phyloP scores from a whole-genome alignment of 1,140 invertebrate genomes.

The Drosophila quadrilineata region DNA sequence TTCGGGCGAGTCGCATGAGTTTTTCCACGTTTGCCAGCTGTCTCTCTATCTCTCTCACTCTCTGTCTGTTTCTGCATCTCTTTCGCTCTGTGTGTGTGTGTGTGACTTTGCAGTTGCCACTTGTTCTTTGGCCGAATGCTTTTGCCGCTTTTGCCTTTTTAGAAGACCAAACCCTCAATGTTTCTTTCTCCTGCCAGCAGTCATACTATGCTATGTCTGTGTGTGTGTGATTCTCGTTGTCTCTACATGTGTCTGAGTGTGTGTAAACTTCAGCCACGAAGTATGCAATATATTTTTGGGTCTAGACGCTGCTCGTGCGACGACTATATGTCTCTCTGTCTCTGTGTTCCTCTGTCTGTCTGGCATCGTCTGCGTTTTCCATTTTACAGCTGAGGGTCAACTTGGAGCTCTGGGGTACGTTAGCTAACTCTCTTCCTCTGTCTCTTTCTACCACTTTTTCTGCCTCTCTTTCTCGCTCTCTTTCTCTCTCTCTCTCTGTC shows the following conservation, averaged over 20 bases:
- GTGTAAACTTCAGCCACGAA: slow-evolving; percentile 58
- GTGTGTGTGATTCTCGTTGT: slow-evolving; percentile 7
- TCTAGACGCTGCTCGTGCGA: slow-evolving; percentile 50
- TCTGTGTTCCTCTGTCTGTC: slow-evolving; percentile 10
- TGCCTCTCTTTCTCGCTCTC: too few species aligned
- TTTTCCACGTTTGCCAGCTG: slow-evolving; percentile 63
- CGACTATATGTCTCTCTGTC: too few species aligned
- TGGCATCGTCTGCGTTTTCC: slow-evolving; percentile 43
- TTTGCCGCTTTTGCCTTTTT: slow-evolving; percentile 43
- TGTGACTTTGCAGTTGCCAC: slow-evolving; percentile 46
- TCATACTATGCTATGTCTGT: too few species aligned
- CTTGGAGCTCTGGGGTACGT: background rate
- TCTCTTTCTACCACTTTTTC: too few species aligned
- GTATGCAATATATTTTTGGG: slow-evolving; percentile 77
- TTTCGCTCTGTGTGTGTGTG: slow-evolving; percentile 31
- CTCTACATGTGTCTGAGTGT: slow-evolving; percentile 35
- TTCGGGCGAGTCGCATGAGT: slow-evolving; percentile 70
- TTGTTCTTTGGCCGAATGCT: slow-evolving; percentile 53
- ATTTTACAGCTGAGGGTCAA: slow-evolving; percentile 41
- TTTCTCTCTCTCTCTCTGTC: too few species aligned
- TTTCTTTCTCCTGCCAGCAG: background rate
- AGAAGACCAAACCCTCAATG: slow-evolving; percentile 20
- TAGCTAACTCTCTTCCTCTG: too few species aligned
- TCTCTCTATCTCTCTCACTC: slow-evolving; percentile 35
- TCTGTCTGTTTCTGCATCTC: slow-evolving; percentile 32